Evolutionary conservation across 2,113 vertebrate genomes (phyloP).

Genomic region (Penelope pileata): DNA sequence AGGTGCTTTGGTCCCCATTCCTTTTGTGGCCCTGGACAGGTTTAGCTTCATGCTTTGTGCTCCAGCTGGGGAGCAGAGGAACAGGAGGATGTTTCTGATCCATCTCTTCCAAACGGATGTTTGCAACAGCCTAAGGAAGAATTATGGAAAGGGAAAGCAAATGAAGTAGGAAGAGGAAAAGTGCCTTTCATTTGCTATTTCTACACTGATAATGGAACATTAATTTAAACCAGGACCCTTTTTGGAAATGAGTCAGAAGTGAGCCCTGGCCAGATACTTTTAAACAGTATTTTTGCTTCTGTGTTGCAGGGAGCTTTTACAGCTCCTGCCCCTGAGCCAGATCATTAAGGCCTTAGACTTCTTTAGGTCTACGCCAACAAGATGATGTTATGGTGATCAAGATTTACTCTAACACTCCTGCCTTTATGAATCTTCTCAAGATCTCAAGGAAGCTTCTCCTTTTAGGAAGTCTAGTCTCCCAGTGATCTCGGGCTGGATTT

Average conservation of each 20-base stretch:
- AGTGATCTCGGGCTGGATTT: conserved; percentile 24
- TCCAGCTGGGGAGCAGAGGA: neutral
- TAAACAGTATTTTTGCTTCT: neutral
- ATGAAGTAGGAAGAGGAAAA: neutral
- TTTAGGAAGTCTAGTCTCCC: neutral
- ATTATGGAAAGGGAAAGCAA: neutral
- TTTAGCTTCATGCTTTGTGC: neutral
- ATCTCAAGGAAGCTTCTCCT: neutral
- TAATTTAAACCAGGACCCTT: neutral
- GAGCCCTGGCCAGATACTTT: neutral
- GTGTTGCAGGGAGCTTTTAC: neutral
- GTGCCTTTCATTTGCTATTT: neutral
- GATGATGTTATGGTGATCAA: neutral
- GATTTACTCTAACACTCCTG: neutral
- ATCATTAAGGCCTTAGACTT: neutral
- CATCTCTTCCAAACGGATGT: neutral
- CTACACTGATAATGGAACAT: neutral
- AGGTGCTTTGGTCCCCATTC: neutral
- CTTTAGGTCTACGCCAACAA: neutral
- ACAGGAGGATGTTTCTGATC: neutral
- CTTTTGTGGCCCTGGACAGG: neutral
- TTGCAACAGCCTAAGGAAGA: neutral
- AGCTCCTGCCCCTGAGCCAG: neutral
- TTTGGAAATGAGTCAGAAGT: neutral
- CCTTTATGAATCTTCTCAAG: neutral